Conservation (phyloP, 2,888 invertebrate genomes). For the Cephonodes hylas region DNA sequence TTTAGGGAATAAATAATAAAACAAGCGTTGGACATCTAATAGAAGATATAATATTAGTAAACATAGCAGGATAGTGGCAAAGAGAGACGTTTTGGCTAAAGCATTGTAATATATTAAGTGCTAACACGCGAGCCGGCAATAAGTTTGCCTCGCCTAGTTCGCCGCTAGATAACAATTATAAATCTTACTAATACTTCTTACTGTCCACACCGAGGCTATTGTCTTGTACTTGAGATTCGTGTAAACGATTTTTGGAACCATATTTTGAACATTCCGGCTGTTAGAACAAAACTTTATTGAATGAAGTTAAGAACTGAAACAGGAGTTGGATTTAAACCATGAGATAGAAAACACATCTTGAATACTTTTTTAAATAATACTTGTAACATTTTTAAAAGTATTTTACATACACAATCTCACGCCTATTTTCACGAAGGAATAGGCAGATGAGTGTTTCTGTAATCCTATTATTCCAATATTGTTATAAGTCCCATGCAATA, state of each 20-base stretch:
- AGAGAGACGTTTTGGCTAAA: conserved; percentile 71
- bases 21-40: conserved; percentile 32
- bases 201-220: conserved; percentile 59
- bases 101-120: conserved; percentile 71
- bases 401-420: no score
- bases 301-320: background rate
- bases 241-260: background rate
- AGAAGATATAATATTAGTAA: conserved; percentile 57
- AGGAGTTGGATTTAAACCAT: no score
- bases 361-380: no score
- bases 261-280: background rate
- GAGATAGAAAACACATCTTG: no score
- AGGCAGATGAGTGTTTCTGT: no score
- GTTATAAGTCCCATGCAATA: no score
- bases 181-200: conserved; percentile 72
- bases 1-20: background rate
- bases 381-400: no score
- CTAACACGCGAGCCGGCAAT: conserved; percentile 70
- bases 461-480: no score
- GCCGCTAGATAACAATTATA: conserved; percentile 73
- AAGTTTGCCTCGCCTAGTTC: conserved; percentile 69
- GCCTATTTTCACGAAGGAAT: no score
- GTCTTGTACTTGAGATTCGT: conserved; percentile 27
- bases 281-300: background rate
- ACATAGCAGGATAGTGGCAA: conserved; percentile 60